Conservation (phyloP, 2,888 invertebrate species). For the Fragum whitleyi region DNA sequence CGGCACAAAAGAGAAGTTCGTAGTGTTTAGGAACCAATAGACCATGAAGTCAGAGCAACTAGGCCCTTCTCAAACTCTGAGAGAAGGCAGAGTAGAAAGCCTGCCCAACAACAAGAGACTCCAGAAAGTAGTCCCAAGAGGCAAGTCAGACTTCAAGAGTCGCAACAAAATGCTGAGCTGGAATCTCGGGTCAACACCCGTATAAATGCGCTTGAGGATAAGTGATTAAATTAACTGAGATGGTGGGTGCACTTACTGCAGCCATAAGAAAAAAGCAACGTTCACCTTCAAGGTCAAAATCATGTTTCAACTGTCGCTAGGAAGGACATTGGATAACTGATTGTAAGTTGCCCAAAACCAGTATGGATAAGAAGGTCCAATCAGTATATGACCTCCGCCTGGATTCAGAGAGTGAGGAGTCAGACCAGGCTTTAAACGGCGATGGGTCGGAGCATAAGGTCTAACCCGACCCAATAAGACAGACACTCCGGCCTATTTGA, state of each 20-base stretch:
- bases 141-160: neutral
- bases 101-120: neutral
- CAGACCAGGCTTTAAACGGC: too few relatives aligned
- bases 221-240: neutral
- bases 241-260: neutral
- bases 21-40: neutral
- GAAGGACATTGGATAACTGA: conserved; percentile 13
- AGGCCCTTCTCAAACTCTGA: neutral
- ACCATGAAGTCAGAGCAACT: neutral
- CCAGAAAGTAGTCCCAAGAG: neutral
- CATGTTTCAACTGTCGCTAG: conserved; percentile 9
- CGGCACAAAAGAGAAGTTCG: neutral
- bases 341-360: neutral
- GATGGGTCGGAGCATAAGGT: too few relatives aligned
- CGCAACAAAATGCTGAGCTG: neutral
- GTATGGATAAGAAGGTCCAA: too few relatives aligned
- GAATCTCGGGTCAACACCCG: neutral
- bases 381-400: too few relatives aligned
- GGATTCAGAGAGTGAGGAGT: too few relatives aligned
- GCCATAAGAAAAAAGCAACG: neutral
- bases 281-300: neutral
- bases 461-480: too few relatives aligned
- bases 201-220: neutral
- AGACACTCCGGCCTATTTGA: too few relatives aligned
- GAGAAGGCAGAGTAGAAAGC: neutral